Evolutionary conservation across 2,888 invertebrate species (phyloP).

Genomic region (Amphipyra tragopoginis): DNA sequence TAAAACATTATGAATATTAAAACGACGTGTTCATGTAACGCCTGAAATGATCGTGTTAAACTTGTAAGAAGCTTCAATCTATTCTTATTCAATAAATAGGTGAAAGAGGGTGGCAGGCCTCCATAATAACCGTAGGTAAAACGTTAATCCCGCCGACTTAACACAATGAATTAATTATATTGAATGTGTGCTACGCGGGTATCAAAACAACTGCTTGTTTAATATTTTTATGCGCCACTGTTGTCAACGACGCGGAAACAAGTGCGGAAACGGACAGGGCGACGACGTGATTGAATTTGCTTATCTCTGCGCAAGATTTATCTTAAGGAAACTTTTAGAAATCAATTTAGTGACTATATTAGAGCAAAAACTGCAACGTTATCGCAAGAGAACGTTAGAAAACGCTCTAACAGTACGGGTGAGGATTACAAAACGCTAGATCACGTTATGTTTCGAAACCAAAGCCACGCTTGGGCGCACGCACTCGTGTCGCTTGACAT

Average conservation of each 20-base stretch:
- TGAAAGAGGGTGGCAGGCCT: conserved; percentile 27
- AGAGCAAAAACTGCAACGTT: conserved; percentile 40
- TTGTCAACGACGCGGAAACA: conserved; percentile 26
- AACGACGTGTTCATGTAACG: too few species aligned
- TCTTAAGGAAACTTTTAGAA: conserved; percentile 61
- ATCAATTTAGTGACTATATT: conserved; percentile 54
- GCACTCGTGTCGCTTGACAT: conserved; percentile 51
- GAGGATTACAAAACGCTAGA: conserved; percentile 67
- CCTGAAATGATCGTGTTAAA: too few species aligned
- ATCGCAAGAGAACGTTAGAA: conserved; percentile 55
- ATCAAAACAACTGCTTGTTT: background rate
- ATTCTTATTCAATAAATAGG: too few species aligned
- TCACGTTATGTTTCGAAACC: conserved; percentile 71
- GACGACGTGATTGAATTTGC: conserved; percentile 66
- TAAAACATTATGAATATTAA: too few species aligned
- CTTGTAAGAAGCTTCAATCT: too few species aligned
- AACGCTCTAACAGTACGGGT: conserved; percentile 40
- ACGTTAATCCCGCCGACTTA: background rate
- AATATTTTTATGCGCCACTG: conserved; percentile 9
- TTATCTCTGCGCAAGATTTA: conserved; percentile 64
- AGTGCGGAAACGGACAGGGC: conserved; percentile 47
- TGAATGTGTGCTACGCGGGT: conserved; percentile 7
- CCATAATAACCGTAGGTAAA: conserved; percentile 20
- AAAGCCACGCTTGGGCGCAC: conserved; percentile 57
- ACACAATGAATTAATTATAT: conserved; percentile 17